Conservation (phyloP, 1,140 invertebrate species). For the Rhopalosiphum padi region DNA sequence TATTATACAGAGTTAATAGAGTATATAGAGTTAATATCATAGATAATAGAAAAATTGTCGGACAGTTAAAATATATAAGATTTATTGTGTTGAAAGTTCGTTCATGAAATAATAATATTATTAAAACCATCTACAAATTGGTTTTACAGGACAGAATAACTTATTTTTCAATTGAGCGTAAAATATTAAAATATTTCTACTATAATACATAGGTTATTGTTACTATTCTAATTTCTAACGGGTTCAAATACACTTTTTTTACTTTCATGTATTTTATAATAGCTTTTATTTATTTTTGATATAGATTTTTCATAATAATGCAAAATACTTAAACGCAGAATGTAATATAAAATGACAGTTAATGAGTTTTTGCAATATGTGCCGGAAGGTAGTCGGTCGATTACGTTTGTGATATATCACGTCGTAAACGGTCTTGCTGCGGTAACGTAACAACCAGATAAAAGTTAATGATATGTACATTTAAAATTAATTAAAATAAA, state of each 20-base stretch:
- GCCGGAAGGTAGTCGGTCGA: neutral
- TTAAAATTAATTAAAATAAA: constrained; percentile 10
- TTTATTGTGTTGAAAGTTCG: too few relatives aligned
- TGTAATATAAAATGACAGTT: neutral
- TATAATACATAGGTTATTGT: neutral
- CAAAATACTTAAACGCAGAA: neutral
- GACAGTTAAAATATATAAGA: too few relatives aligned
- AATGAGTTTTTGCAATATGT: neutral
- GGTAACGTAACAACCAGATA: neutral
- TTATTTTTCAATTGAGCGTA: too few relatives aligned
- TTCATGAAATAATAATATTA: too few relatives aligned
- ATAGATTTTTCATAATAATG: neutral
- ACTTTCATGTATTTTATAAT: too few relatives aligned
- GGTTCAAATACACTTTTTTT: too few relatives aligned
- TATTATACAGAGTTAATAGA: too few relatives aligned
- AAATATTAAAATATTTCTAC: too few relatives aligned
- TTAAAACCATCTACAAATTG: too few relatives aligned
- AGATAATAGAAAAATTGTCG: too few relatives aligned
- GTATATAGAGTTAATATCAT: too few relatives aligned
- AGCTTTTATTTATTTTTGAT: neutral
- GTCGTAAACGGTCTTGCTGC: neutral
- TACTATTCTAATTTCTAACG: neutral
- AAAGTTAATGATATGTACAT: constrained; percentile 13
- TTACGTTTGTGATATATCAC: neutral
- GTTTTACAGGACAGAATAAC: too few relatives aligned